A percentile compares a stretch with the other conserved stretches of the same genome.
Conservation (phyloP, 2,113 vertebrate genomes). For the Gambusia affinis region DNA sequence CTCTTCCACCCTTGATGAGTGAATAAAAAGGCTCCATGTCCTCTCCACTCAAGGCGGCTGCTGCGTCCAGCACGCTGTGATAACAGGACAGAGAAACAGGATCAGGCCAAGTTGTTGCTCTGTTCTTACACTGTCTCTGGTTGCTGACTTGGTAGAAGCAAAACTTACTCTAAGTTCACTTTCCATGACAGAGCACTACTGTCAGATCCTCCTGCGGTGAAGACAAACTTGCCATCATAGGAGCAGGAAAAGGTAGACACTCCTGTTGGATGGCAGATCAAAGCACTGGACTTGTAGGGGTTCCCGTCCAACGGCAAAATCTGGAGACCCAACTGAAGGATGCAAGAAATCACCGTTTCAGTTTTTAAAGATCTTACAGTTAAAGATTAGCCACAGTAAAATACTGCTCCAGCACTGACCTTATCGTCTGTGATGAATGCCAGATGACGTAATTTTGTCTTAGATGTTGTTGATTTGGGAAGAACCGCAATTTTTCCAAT, state of each 20-base stretch:
- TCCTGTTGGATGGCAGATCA: constrained; percentile 86
- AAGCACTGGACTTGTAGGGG: constrained; percentile 87
- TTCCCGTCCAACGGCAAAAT: constrained; percentile 93
- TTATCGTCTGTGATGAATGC: constrained; percentile 89
- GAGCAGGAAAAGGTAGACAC: constrained; percentile 82
- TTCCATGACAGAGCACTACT: constrained; percentile 85
- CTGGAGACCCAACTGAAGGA: constrained; percentile 89
- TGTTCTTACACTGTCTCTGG: background rate
- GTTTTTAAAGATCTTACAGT: background rate
- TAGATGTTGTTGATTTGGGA: constrained; percentile 47
- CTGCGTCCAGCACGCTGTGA: constrained; percentile 87
- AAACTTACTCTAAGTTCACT: constrained; percentile 81
- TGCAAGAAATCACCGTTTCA: background rate
- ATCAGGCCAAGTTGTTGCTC: background rate
- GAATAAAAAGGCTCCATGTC: constrained; percentile 88
- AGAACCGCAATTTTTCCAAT: constrained; percentile 85
- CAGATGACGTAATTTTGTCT: constrained; percentile 78
- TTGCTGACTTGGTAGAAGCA: background rate
- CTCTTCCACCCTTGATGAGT: constrained; percentile 87
- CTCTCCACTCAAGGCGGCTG: constrained; percentile 85
- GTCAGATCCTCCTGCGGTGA: constrained; percentile 88
- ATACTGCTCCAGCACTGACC: constrained; percentile 72
- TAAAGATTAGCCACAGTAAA: background rate
- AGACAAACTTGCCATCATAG: constrained; percentile 81
- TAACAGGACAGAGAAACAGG: constrained; percentile 14